Base-by-base conservation (phyloP, 2,113 vertebrate species). In the Campylomormyrus tamandua region DNA sequence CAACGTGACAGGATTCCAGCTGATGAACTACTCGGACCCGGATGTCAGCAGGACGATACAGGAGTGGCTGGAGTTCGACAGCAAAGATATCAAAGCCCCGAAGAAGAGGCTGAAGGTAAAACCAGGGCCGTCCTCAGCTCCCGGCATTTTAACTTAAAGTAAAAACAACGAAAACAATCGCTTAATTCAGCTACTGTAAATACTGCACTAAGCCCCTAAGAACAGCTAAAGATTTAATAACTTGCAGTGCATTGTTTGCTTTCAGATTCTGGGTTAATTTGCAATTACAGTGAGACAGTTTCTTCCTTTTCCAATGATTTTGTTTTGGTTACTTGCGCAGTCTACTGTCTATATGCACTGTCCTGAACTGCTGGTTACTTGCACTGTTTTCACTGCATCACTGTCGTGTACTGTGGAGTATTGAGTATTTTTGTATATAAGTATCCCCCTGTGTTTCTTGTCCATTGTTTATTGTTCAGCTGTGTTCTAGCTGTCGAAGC, bases 1-100 rank as follows among this genome's bases (percentile, higher is more conserved):
- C 24, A 99, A 99, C 0, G 97, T 99, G 91, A 99, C 98, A 0
- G 98, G 98, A 5, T 98, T 99, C 94, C 98, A 99, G 93, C 6
- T 99, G 93, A 97, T 99, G 90, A 98, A 98, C 94, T 96, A 96
- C 91, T 97, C 97, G 0, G 95, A 98, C 49, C 94, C 95, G 0
- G 90, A 94, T 11, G 97, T 98, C 0, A 95, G 96, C 92, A 96
- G 95, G 91, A 96, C 97, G 90, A 97, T 98, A 95, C 97, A 97
- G 85, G 97, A 98, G 88, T 99, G 98, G 98, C 95, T 96, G 92
- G 96, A 93, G 88, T 98, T 98, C 0, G 98, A 99, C 90, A 97
- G 96, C 87, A 97, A 98, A 84, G 98, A 99, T 92, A 96, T 98
- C 39, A 97, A 97, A 83, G 95, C 97, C 87, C 94, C 97, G 91